Evolutionary conservation across 2,888 invertebrate genomes (phyloP).

Genomic region (Drosophila rubida): DNA sequence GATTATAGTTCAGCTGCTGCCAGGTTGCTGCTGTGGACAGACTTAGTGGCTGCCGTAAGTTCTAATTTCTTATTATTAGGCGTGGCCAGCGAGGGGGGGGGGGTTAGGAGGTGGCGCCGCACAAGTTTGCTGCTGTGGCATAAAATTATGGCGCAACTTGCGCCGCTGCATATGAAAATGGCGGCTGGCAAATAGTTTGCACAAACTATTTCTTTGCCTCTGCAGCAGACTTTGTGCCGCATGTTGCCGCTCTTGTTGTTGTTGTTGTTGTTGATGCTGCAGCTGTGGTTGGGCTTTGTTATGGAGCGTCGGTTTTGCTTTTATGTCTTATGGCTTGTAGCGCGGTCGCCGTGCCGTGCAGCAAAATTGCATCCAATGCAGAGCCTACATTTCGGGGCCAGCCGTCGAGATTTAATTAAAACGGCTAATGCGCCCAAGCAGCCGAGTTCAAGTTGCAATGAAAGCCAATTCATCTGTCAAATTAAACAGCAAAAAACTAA

Average conservation of each 20-base stretch:
- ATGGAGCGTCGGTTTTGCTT: slow-evolving; percentile 56
- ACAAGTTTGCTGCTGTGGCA: slow-evolving; percentile 75
- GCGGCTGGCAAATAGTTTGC: slow-evolving; percentile 71
- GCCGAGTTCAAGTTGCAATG: slow-evolving; percentile 32
- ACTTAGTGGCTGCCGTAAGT: slow-evolving; percentile 79
- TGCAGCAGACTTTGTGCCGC: slow-evolving; percentile 20
- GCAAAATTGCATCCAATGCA: slow-evolving; percentile 56
- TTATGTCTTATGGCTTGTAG: slow-evolving; percentile 54
- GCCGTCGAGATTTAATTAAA: slow-evolving; percentile 67
- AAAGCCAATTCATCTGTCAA: slow-evolving; percentile 72
- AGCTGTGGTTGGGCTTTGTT: slow-evolving; percentile 70
- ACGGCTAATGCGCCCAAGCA: slow-evolving; percentile 35
- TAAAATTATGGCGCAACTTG: slow-evolving; percentile 77
- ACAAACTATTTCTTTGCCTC: slow-evolving; percentile 69
- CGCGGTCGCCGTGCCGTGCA: slow-evolving; percentile 22
- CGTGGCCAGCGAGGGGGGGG: slow-evolving; percentile 46
- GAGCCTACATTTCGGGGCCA: slow-evolving; percentile 55
- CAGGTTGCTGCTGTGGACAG: slow-evolving; percentile 57
- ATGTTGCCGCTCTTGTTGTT: slow-evolving; percentile 19
- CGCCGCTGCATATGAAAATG: slow-evolving; percentile 73
- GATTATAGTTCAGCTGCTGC: slow-evolving; percentile 65
- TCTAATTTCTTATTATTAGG: slow-evolving; percentile 81
- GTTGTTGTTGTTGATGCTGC: slow-evolving; percentile 17
- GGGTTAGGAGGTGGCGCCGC: slow-evolving; percentile 42
- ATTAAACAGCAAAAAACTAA: slow-evolving; percentile 63